Percentiles rank a stretch among this genome's conserved stretches.
Conservation (phyloP, 2,888 invertebrate genomes). For the Drosophila rubida region DNA sequence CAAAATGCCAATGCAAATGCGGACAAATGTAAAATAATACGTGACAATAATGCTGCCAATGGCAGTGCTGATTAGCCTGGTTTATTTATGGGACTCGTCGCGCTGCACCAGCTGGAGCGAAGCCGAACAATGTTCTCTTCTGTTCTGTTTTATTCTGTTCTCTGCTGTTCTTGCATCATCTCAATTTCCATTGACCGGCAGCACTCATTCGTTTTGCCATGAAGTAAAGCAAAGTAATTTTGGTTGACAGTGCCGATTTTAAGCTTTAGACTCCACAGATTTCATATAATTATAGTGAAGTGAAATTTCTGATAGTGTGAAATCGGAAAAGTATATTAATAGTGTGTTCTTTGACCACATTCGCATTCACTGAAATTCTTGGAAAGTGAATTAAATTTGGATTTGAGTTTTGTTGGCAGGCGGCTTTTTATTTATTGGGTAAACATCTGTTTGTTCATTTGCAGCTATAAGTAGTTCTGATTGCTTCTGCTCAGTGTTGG, state of each 20-base stretch:
- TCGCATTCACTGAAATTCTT: too few relatives aligned
- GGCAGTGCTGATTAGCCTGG: constrained; percentile 64
- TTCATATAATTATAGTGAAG: too few relatives aligned
- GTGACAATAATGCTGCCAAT: constrained; percentile 69
- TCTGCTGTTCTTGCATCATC: neutral
- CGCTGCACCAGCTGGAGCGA: constrained; percentile 5
- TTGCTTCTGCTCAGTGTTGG: constrained; percentile 15
- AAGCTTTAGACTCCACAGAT: neutral
- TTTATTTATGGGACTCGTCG: constrained; percentile 53
- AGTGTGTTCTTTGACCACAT: too few relatives aligned
- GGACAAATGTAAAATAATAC: constrained; percentile 69
- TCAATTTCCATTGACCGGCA: constrained; percentile 4
- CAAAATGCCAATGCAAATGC: constrained; percentile 48
- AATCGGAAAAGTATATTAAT: too few relatives aligned
- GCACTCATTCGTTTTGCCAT: neutral
- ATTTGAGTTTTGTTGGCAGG: too few relatives aligned
- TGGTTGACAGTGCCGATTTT: neutral
- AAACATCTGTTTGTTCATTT: constrained; percentile 17
- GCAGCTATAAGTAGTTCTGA: constrained; percentile 6
- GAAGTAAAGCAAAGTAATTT: neutral
- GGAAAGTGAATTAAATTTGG: too few relatives aligned
- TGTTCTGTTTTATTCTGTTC: too few relatives aligned
- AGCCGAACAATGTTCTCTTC: neutral
- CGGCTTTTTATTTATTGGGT: neutral
- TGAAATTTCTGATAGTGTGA: too few relatives aligned